Percentiles rank a stretch among this genome's conserved stretches.
phyloP scores from a whole-genome alignment of 1,140 invertebrate species.

The Lepidurus couesii region DNA sequence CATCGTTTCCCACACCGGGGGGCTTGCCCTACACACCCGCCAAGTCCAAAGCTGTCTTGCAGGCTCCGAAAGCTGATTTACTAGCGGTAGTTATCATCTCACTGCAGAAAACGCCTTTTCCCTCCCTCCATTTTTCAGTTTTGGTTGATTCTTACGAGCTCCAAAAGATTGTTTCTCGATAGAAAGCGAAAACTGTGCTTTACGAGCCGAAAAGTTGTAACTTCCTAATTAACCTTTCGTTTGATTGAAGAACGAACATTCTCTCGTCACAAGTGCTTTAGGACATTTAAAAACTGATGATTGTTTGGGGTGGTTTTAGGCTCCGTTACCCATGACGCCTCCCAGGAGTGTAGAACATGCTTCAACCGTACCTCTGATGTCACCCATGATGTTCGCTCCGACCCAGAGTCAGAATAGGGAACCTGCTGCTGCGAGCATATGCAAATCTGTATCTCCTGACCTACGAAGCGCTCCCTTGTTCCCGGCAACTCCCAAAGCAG shows the following conservation, averaged over 20 bases:
- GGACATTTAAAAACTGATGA: neutral
- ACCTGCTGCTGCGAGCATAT: neutral
- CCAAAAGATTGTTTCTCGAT: too few relatives aligned
- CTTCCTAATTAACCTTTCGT: too few relatives aligned
- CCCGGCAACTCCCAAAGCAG: neutral
- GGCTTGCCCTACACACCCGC: neutral
- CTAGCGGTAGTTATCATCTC: neutral
- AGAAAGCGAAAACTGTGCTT: too few relatives aligned
- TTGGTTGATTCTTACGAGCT: too few relatives aligned
- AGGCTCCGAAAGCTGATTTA: neutral
- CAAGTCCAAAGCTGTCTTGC: neutral
- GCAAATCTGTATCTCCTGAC: conserved; percentile 17
- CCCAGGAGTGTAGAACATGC: neutral
- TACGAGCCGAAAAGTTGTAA: too few relatives aligned
- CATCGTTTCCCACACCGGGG: neutral
- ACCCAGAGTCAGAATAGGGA: neutral
- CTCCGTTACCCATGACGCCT: neutral
- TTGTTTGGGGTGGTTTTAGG: neutral
- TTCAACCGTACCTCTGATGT: conserved; percentile 28
- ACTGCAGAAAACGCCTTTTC: too few relatives aligned
- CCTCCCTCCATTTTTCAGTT: too few relatives aligned
- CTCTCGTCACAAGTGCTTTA: neutral
- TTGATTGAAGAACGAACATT: too few relatives aligned
- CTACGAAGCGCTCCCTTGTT: conserved; percentile 18
- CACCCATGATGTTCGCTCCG: conserved; percentile 33